Evolutionary conservation across 2,888 invertebrate genomes (phyloP).

Genomic region (Mamestra brassicae): DNA sequence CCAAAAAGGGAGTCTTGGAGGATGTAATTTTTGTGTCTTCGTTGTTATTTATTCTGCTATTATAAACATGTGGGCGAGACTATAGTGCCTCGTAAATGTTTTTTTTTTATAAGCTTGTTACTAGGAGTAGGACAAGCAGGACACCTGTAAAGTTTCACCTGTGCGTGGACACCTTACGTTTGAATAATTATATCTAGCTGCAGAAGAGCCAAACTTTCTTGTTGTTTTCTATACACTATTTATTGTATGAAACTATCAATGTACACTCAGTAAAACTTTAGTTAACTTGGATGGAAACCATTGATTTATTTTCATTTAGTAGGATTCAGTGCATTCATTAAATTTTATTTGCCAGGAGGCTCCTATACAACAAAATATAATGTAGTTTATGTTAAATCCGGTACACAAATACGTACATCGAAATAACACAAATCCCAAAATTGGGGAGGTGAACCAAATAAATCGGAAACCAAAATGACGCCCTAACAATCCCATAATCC

Average conservation of each 20-base stretch:
- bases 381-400: conserved; percentile 16
- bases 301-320: background rate
- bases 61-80: conserved; percentile 13
- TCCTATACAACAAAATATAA: background rate
- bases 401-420: conserved; percentile 32
- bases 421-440: conserved; percentile 56
- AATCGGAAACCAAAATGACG: conserved; percentile 81
- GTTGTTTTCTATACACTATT: background rate
- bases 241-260: too few species aligned
- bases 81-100: background rate
- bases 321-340: too few species aligned
- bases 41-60: conserved; percentile 34
- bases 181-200: conserved; percentile 7
- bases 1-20: background rate
- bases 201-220: background rate
- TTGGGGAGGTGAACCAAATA: conserved; percentile 72
- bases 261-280: background rate
- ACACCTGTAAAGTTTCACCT: conserved; percentile 46
- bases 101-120: conserved; percentile 19
- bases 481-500: conserved; percentile 81
- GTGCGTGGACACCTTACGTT: conserved; percentile 12
- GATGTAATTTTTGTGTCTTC: conserved; percentile 27
- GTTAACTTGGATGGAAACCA: too few species aligned
- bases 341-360: background rate
- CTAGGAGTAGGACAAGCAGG: conserved; percentile 14